phyloP scores from a whole-genome alignment of 2,113 vertebrate species.

The Macroglossus sobrinus region DNA sequence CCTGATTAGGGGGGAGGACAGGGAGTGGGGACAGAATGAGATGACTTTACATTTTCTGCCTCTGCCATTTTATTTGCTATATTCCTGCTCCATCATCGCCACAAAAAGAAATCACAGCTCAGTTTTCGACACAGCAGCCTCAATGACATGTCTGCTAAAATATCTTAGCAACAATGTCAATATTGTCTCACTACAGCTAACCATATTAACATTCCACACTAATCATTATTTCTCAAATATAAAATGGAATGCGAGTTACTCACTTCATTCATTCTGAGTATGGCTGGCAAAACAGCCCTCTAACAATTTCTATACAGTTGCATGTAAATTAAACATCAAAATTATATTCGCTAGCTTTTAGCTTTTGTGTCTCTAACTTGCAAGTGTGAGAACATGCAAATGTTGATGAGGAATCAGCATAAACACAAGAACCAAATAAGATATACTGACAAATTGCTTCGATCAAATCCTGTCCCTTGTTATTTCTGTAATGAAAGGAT shows the following conservation, averaged over 20 bases:
- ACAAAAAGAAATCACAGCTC: not conserved
- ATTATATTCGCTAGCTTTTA: not conserved
- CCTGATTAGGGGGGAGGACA: not conserved
- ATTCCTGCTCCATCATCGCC: not conserved
- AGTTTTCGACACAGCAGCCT: conserved; percentile 57
- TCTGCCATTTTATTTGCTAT: conserved; percentile 19
- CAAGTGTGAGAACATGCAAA: not conserved
- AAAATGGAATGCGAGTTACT: conserved; percentile 51
- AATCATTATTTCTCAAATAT: conserved; percentile 56
- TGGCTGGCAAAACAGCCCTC: not conserved
- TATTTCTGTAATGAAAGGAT: conserved; percentile 9
- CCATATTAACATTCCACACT: conserved; percentile 66
- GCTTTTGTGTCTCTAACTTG: not conserved
- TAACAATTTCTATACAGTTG: not conserved
- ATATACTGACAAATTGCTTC: conserved; percentile 1
- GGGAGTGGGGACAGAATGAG: not conserved
- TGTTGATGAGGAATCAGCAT: not conserved
- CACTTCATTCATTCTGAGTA: conserved; percentile 35
- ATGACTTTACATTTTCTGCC: not conserved
- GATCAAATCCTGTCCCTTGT: conserved; percentile 26
- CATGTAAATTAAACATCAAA: conserved; percentile 31
- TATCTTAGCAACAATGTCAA: conserved; percentile 76
- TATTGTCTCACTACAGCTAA: conserved; percentile 57
- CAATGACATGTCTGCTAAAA: conserved; percentile 57
- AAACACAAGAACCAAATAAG: conserved; percentile 38